Conservation (phyloP, 2,113 vertebrate species). For the Forbesichthys agassizii region DNA sequence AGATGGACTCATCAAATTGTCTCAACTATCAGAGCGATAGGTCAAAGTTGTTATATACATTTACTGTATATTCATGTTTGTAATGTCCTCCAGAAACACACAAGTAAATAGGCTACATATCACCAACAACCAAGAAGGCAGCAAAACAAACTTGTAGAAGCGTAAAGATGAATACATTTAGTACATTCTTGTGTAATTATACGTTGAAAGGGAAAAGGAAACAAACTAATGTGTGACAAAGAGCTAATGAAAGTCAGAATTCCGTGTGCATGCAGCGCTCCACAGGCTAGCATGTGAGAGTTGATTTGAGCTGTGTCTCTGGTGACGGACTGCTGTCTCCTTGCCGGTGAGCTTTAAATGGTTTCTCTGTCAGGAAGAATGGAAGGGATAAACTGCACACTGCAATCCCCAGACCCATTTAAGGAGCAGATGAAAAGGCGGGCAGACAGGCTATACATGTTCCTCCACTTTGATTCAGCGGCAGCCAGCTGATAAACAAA, state of each 20-base stretch:
- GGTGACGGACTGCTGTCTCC: constrained; percentile 62
- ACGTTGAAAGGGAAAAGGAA: background rate
- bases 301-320: constrained; percentile 62
- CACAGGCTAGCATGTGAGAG: constrained; percentile 36
- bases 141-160: background rate
- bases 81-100: constrained; percentile 15
- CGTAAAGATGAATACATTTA: constrained; percentile 1
- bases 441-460: constrained; percentile 66
- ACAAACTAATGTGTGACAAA: background rate
- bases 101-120: background rate
- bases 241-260: constrained; percentile 15
- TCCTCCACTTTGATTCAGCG: constrained; percentile 61
- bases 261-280: constrained; percentile 33
- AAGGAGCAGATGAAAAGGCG: constrained; percentile 68
- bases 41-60: constrained; percentile 42
- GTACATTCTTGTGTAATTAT: background rate
- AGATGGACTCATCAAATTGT: constrained; percentile 57
- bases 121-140: constrained; percentile 2
- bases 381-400: constrained; percentile 69
- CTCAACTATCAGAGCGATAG: constrained; percentile 31
- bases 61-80: constrained; percentile 22
- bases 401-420: constrained; percentile 72
- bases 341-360: constrained; percentile 55
- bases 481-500: constrained; percentile 67
- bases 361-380: constrained; percentile 59